Evolutionary conservation across 2,888 invertebrate genomes (phyloP).

Genomic region (Tanytarsus gracilentus): DNA sequence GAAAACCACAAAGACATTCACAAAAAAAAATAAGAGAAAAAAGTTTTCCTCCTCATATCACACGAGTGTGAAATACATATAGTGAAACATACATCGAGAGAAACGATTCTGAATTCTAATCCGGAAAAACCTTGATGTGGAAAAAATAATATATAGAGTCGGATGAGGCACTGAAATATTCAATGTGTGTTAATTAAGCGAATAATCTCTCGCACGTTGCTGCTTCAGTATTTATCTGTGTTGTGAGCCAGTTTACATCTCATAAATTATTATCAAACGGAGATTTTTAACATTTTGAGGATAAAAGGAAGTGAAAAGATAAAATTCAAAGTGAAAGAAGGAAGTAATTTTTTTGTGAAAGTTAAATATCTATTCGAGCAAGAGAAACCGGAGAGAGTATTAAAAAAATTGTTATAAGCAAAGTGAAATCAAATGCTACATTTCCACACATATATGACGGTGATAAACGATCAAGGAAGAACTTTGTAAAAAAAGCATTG

Average conservation of each 20-base stretch:
- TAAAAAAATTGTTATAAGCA: constrained; percentile 7
- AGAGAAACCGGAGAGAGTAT: neutral
- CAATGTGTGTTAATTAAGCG: constrained; percentile 19
- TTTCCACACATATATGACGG: constrained; percentile 7
- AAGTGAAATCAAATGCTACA: constrained; percentile 22
- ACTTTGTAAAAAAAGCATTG: neutral
- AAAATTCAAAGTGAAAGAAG: constrained; percentile 15
- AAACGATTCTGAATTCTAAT: constrained; percentile 23
- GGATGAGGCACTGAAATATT: neutral
- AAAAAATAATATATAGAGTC: neutral
- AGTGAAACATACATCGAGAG: neutral
- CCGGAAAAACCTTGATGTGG: constrained; percentile 27
- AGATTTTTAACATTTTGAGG: too few species aligned
- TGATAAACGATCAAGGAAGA: constrained; percentile 9
- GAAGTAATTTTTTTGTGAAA: constrained; percentile 28
- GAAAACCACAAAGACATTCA: constrained; percentile 7
- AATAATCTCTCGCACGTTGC: neutral
- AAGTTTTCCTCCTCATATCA: neutral
- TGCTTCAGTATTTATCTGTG: neutral
- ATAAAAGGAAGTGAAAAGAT: neutral
- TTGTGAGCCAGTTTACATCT: neutral
- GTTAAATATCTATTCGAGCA: neutral
- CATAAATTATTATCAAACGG: neutral
- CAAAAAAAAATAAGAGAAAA: too few species aligned
- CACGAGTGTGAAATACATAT: neutral